A percentile compares a stretch with the other conserved stretches of the same genome.
Conservation (phyloP, 1,140 invertebrate species). For the Mactra quadrangularis region DNA sequence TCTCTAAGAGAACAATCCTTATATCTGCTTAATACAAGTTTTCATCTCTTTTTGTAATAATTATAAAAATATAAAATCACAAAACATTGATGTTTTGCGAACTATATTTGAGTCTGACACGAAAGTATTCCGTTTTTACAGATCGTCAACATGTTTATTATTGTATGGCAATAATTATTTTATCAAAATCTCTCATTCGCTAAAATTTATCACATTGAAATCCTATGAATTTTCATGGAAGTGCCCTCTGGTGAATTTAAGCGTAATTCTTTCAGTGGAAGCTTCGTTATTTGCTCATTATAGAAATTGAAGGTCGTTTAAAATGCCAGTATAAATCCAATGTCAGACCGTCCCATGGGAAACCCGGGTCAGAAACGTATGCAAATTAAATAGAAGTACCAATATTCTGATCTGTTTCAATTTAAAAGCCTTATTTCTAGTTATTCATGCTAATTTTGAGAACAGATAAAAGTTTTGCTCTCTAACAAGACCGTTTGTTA, state of each 20-base stretch:
- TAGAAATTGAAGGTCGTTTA: constrained; percentile 58
- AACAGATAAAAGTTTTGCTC: too few species aligned
- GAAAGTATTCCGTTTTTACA: constrained; percentile 22
- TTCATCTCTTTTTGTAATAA: too few species aligned
- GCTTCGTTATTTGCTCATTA: constrained; percentile 34
- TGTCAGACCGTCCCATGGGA: constrained; percentile 28
- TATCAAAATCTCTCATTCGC: constrained; percentile 12
- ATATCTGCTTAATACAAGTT: too few species aligned
- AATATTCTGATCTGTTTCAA: too few species aligned
- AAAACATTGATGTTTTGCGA: background rate
- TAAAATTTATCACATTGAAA: constrained; percentile 38
- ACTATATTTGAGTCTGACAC: constrained; percentile 43
- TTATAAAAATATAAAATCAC: too few species aligned
- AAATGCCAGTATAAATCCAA: constrained; percentile 59
- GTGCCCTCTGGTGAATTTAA: constrained; percentile 7
- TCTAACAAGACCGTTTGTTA: too few species aligned
- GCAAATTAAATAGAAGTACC: constrained; percentile 24
- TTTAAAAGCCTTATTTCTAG: background rate
- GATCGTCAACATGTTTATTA: constrained; percentile 6
- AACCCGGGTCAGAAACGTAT: constrained; percentile 9
- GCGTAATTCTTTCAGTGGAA: constrained; percentile 21
- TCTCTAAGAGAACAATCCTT: too few species aligned
- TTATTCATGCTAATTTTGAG: too few species aligned
- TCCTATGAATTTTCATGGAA: constrained; percentile 32
- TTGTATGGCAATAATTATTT: background rate